phyloP scores from a whole-genome alignment of 2,113 vertebrate genomes.

The Mola mola region DNA sequence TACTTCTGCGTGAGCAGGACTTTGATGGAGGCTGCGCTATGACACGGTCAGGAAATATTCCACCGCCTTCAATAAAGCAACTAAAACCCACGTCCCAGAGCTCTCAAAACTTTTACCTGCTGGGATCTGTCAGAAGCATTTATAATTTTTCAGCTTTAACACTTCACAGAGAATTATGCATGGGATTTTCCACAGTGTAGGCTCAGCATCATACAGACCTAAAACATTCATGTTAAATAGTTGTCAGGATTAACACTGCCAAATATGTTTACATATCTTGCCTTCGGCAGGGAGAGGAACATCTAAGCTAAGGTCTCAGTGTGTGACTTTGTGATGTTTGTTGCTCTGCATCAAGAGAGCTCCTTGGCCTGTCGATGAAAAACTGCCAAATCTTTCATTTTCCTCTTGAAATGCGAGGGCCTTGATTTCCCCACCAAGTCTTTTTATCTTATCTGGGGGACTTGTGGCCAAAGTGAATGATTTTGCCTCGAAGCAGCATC shows the following conservation, averaged over 20 bases:
- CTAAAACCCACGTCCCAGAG: slow-evolving; percentile 70
- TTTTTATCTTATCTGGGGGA: slow-evolving; percentile 58
- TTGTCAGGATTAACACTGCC: slow-evolving; percentile 79
- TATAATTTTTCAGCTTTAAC: slow-evolving; percentile 71
- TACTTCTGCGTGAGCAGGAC: slow-evolving; percentile 24
- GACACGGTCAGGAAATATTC: slow-evolving; percentile 59
- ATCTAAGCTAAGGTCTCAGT: slow-evolving; percentile 48
- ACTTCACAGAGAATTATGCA: slow-evolving; percentile 82
- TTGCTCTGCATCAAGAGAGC: slow-evolving; percentile 43
- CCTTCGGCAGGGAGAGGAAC: slow-evolving; percentile 47
- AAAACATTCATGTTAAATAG: slow-evolving; percentile 78
- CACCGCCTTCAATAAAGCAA: slow-evolving; percentile 67
- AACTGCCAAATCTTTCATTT: slow-evolving; percentile 59
- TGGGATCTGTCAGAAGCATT: slow-evolving; percentile 81
- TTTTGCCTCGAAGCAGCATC: slow-evolving; percentile 61
- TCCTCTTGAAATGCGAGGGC: slow-evolving; percentile 24
- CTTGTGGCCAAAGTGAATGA: slow-evolving; percentile 60
- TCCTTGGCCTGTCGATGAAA: slow-evolving; percentile 50
- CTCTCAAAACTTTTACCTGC: slow-evolving; percentile 80
- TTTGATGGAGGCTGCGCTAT: slow-evolving; percentile 50
- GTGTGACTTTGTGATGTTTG: slow-evolving; percentile 47
- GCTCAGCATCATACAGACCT: slow-evolving; percentile 71
- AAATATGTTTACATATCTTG: slow-evolving; percentile 76
- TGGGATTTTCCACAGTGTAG: slow-evolving; percentile 69
- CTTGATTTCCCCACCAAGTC: slow-evolving; percentile 20